Base-by-base conservation (phyloP, 2,113 vertebrate genomes). In the Anarrhichthys ocellatus region DNA sequence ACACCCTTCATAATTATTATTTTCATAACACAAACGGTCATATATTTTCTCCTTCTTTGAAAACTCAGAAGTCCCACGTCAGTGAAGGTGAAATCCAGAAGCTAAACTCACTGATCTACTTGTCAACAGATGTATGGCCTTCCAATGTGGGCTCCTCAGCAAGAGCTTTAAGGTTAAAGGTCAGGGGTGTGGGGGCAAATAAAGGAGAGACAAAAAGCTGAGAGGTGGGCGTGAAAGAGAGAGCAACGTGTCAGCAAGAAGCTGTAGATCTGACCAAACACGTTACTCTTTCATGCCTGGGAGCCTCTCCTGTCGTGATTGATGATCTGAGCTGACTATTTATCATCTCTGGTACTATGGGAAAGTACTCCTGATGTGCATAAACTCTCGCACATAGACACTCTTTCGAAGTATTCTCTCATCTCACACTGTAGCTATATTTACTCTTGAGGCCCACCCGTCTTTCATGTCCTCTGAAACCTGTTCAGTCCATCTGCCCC, bases 401-500 rank as follows among this genome's bases (percentile, higher is more conserved):
- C 22, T 9, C 50, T 22, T 36, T 20, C 0, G 0, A n/a, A 66
- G 73, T 69, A 44, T 48, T 87, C 66, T 87, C 68, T 48, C 72
- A 66, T 82, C 79, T 63, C 89, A 87, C 52, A 52, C 73, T 13
- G 18, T 13, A 79, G 81, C 34, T 80, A 72, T 90, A 80, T 92
- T 89, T 92, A 82, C 85, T 63, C 81, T 73, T 65, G 81, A 88
- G 87, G 84, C 86, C 88, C 72, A 17, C 27, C 48, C 17, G 13
- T 61, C 64, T 52, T 80, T 90, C 75, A 87, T 83, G 81, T 93
- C 85, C 69, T 88, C 66, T 77, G 64, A 80, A 88, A 87, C 77
- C 83, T 76, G 59, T 46, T 84, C 72, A 58, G 36, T 77, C 64
- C 69, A 72, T 88, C 80, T 9, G 24, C 77, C 29, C 73, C 34